Percentiles rank a stretch among this genome's conserved stretches.
Evolutionary conservation across 23 tunicate genomes (phyloP).

Genomic region (Phallusia fumigata): DNA sequence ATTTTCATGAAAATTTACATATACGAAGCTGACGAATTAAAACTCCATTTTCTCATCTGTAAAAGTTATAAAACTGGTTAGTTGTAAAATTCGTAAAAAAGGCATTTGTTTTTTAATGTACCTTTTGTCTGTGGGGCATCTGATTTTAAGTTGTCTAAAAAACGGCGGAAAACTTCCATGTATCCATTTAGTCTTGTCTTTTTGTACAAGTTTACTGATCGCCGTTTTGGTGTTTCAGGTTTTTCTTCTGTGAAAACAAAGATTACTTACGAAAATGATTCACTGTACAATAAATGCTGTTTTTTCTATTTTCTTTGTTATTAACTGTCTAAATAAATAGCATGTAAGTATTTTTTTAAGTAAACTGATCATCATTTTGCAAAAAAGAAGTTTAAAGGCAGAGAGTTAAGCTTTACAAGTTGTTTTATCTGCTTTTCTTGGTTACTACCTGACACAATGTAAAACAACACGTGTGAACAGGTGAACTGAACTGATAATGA

Average conservation of each 20-base stretch:
- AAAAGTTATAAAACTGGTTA: background rate
- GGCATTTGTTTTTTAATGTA: background rate
- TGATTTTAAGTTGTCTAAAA: conserved; percentile 39
- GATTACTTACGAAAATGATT: background rate
- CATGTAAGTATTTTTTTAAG: no score
- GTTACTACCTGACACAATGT: no score
- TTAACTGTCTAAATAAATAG: no score
- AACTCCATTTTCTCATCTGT: background rate
- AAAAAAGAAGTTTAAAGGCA: no score
- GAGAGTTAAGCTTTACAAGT: no score
- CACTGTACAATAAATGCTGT: no score
- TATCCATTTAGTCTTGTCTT: conserved; percentile 47
- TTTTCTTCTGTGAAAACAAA: background rate
- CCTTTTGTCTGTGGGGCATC: conserved; percentile 21
- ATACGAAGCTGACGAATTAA: background rate
- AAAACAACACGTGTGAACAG: no score
- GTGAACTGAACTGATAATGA: no score
- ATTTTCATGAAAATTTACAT: no score
- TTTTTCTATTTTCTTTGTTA: no score
- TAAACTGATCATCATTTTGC: no score
- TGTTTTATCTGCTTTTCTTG: no score
- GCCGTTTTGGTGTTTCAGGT: background rate
- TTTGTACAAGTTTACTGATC: conserved; percentile 43
- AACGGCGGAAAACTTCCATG: conserved; percentile 73
- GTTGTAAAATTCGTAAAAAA: background rate